Conservation (phyloP, 2,888 invertebrate genomes). For the Matsumyia berberina region DNA sequence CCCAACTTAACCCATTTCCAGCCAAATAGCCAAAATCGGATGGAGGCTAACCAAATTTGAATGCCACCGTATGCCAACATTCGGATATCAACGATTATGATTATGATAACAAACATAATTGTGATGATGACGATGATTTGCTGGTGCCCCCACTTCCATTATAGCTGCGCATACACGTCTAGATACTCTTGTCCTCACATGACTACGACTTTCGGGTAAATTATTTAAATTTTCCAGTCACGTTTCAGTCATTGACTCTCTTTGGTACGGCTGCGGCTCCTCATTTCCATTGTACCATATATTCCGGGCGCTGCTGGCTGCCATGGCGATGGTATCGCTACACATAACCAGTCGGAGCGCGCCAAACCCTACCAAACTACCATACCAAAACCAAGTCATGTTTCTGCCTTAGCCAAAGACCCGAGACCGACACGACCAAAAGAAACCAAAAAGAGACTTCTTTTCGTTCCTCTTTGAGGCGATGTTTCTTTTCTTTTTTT, state of each 20-base stretch:
- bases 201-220: slow-evolving; percentile 66
- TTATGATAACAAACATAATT: slow-evolving; percentile 56
- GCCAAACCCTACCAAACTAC: slow-evolving; percentile 55
- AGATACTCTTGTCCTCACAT: slow-evolving; percentile 36
- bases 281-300: slow-evolving; percentile 69
- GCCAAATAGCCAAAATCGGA: slow-evolving; percentile 29
- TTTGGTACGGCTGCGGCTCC: slow-evolving; percentile 67
- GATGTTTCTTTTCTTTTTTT: slow-evolving; percentile 42
- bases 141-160: slow-evolving; percentile 29
- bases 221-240: slow-evolving; percentile 76
- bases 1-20: background rate
- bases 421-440: slow-evolving; percentile 27
- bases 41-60: slow-evolving; percentile 41
- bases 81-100: slow-evolving; percentile 54
- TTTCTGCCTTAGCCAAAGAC: slow-evolving; percentile 38
- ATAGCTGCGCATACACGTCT: background rate
- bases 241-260: slow-evolving; percentile 76
- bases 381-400: slow-evolving; percentile 40
- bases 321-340: slow-evolving; percentile 41
- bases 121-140: slow-evolving; percentile 42
- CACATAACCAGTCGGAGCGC: slow-evolving; percentile 37
- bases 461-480: slow-evolving; percentile 31
- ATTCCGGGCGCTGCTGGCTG: slow-evolving; percentile 34
- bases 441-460: slow-evolving; percentile 29
- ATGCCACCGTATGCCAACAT: slow-evolving; percentile 47